phyloP scores from a whole-genome alignment of 2,797 vertebrate species.

The Syngnathus rostellatus region DNA sequence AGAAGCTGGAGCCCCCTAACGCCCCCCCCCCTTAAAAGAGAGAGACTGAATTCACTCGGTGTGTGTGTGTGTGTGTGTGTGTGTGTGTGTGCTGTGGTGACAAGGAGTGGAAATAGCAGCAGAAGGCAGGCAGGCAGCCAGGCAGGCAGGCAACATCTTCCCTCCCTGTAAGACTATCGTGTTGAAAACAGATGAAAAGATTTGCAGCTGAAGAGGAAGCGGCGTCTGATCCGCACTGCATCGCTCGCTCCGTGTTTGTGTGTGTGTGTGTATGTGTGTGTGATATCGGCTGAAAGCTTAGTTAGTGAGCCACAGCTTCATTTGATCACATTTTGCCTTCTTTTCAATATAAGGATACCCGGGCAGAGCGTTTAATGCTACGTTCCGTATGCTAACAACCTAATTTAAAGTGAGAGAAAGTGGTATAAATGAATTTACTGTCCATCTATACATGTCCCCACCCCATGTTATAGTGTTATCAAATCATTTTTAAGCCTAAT shows the following conservation, averaged over 20 bases:
- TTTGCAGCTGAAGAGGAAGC: conserved; percentile 17
- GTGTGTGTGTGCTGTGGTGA: background rate
- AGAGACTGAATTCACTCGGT: background rate
- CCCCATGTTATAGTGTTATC: too few relatives aligned
- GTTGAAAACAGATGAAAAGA: conserved; percentile 33
- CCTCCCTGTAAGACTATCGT: background rate
- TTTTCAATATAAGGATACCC: background rate
- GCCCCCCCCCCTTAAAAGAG: conserved; percentile 1
- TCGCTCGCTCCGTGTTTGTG: conserved; percentile 29
- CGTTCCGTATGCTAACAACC: too few relatives aligned
- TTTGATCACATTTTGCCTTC: background rate
- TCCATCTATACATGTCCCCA: too few relatives aligned
- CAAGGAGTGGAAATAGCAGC: conserved; percentile 12
- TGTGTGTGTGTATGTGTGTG: conserved; percentile 1
- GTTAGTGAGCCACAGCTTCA: background rate
- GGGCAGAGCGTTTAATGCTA: too few relatives aligned
- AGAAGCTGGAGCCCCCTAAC: background rate
- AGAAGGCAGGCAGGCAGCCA: conserved; percentile 4
- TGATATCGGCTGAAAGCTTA: background rate
- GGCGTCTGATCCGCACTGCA: conserved; percentile 61
- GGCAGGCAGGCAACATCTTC: conserved; percentile 9
- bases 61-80: background rate
- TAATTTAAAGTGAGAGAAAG: too few relatives aligned
- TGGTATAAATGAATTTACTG: too few relatives aligned
- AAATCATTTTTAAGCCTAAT: too few relatives aligned